A percentile compares a stretch with the other conserved stretches of the same genome.
These are phyloP conservation scores for Eupithecia centaureata DNA, from an alignment of 2,888 invertebrate species.

Conservation along the genomic window DNA sequence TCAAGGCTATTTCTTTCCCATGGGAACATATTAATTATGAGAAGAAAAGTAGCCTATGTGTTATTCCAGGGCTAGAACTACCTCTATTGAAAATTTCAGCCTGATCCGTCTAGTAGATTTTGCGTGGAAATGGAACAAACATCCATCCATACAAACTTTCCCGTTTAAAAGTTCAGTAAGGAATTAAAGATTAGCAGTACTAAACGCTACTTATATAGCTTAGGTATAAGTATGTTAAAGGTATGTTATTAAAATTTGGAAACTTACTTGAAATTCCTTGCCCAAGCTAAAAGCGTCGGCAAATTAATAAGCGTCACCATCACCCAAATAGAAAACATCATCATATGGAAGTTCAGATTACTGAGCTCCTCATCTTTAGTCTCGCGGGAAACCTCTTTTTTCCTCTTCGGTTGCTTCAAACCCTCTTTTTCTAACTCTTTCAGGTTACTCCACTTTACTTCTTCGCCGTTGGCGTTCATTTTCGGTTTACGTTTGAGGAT, in stretches of 20 bases:
- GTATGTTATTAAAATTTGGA: not conserved
- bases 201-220: no score
- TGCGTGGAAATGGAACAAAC: no score
- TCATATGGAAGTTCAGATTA: constrained; percentile 89
- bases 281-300: constrained; percentile 91
- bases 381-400: constrained; percentile 30
- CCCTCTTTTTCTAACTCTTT: constrained; percentile 40
- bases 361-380: constrained; percentile 65
- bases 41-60: no score
- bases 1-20: no score
- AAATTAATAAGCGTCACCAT: constrained; percentile 87
- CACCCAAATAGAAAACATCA: constrained; percentile 88
- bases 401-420: constrained; percentile 28
- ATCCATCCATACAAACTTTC: no score
- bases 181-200: no score
- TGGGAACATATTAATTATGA: no score
- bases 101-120: no score
- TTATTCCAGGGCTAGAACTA: no score
- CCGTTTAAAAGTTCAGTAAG: no score
- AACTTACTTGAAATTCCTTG: constrained; percentile 90
- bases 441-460: constrained; percentile 40
- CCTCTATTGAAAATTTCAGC: no score
- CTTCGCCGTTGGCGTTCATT: constrained; percentile 34
- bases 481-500: constrained; percentile 47
- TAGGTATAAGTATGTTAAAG: not conserved